phyloP scores from a whole-genome alignment of 2,113 vertebrate genomes.

The Cyphomyrus plagiostoma region DNA sequence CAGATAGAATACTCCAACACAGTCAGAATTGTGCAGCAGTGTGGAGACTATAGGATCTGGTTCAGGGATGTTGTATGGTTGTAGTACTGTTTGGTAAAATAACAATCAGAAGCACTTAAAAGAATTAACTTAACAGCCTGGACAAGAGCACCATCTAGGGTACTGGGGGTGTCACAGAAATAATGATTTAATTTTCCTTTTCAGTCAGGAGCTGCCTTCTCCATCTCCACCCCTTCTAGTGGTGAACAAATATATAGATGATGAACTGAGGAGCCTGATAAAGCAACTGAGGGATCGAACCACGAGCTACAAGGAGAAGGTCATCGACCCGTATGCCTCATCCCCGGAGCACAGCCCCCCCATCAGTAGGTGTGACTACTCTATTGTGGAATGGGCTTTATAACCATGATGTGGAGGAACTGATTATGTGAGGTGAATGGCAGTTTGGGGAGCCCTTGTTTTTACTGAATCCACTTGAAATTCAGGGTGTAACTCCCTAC shows the following conservation, averaged over 20 bases:
- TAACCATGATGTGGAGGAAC: not conserved
- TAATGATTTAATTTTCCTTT: conserved; percentile 2
- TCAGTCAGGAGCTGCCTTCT: conserved; percentile 38
- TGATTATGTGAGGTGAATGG: not conserved
- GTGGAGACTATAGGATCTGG: not conserved
- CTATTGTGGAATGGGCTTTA: not conserved
- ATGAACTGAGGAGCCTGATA: conserved; percentile 52
- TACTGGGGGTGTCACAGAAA: not conserved
- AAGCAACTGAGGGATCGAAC: conserved; percentile 59
- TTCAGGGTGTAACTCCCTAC: not conserved
- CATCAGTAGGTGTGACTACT: conserved; percentile 61
- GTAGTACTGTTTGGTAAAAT: not conserved
- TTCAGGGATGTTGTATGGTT: not conserved
- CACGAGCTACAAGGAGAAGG: conserved; percentile 58
- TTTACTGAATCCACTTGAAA: not conserved
- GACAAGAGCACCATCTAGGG: not conserved
- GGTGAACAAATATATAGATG: conserved; percentile 59
- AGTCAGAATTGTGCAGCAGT: not conserved
- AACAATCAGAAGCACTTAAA: not conserved
- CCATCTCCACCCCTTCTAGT: conserved; percentile 29
- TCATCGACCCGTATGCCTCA: conserved; percentile 63
- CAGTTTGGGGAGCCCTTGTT: not conserved
- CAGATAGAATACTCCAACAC: not conserved
- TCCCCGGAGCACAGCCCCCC: conserved; percentile 75
- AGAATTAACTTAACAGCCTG: not conserved